Conservation (phyloP, 2,113 vertebrate species). For the Paraplagusia blochii region DNA sequence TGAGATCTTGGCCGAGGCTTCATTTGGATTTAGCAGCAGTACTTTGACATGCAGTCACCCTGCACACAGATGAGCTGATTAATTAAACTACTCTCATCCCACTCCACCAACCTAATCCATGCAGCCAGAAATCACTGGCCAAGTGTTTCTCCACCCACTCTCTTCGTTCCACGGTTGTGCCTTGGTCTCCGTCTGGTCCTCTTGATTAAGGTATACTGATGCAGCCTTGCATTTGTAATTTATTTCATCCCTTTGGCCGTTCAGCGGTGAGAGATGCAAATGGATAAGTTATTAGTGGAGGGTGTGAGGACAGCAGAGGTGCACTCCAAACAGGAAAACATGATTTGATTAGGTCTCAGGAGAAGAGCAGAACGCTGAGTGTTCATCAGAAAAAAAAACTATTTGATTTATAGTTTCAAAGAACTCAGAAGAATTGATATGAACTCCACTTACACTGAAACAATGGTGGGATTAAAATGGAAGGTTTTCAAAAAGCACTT, state of each 20-base stretch:
- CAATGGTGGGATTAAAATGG: not conserved
- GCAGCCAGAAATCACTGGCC: not conserved
- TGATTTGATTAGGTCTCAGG: not conserved
- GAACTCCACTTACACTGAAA: no score
- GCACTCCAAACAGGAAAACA: slow-evolving; percentile 10
- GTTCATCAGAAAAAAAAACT: not conserved
- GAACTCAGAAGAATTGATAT: no score
- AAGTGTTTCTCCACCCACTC: slow-evolving; percentile 8
- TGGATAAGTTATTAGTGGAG: slow-evolving; percentile 25
- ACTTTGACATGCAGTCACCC: slow-evolving; percentile 9
- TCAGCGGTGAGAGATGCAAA: slow-evolving; percentile 33
- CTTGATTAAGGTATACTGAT: slow-evolving; percentile 48
- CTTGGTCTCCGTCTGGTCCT: slow-evolving; percentile 28
- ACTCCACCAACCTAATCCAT: slow-evolving; percentile 1
- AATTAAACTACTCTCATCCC: slow-evolving; percentile 20
- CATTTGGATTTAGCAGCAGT: not conserved
- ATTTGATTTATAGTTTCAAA: no score
- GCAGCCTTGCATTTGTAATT: slow-evolving; percentile 46
- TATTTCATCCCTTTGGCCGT: slow-evolving; percentile 40
- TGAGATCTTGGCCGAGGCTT: not conserved
- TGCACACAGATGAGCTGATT: slow-evolving; percentile 47
- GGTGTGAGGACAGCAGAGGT: slow-evolving; percentile 1
- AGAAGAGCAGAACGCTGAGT: not conserved
- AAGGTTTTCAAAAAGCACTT: not conserved
- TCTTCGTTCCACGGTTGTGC: slow-evolving; percentile 15